Evolutionary conservation across 1,140 invertebrate genomes (phyloP), one percentile per base, ranked within the genome.

Genomic region (Macrobrachium nipponense): DNA sequence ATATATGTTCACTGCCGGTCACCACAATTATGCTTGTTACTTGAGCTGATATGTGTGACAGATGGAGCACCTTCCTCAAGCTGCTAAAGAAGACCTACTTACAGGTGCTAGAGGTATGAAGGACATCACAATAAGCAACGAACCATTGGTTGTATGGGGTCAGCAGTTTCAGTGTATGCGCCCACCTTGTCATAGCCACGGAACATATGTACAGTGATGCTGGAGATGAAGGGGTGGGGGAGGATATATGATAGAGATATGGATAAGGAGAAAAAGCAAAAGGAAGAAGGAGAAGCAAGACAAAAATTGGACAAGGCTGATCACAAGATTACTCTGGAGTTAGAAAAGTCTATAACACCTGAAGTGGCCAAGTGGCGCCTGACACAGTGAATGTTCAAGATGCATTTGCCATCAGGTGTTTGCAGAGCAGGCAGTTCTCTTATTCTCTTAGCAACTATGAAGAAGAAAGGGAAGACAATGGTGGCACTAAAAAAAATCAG

Each of bases 251-350:
- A 7, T 66, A 27, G 8, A 20, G 64, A 15, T 20, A 7, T 15
- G 15, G n/a, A 66, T 27, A 27, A 64, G 61, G 51, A 43, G 51
- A 78, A 78, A 14, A 79, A 79, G 59, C 77, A 79, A 60, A 79
- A n/a, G n/a, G n/a, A 79, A 17, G 77, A 79, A 79, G 76, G 76
- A 59, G 77, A 61, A 60, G 59, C 7, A 64, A 23, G 60, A 79
- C 4, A 51, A 61, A 79, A 17, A 79, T 20, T 79, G 59, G 59
- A 79, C 11, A 60, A 79, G 77, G 51, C 7, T 27, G 14, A 66
- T 66, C 5, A 5, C 4, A 66, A 66, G 64, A 66, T 66, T 8
- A 20, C 64, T 66, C n/a, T 66, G 64, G 64, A 66, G 64, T 27
- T 66, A 27, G 64, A 66, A 27, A 66, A 66, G 64, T 68, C 8